Evolutionary conservation across 92 coral and sea anemone genomes (phyloP), one percentile per base, ranked within the genome.

Genomic region (Metridium senile): DNA sequence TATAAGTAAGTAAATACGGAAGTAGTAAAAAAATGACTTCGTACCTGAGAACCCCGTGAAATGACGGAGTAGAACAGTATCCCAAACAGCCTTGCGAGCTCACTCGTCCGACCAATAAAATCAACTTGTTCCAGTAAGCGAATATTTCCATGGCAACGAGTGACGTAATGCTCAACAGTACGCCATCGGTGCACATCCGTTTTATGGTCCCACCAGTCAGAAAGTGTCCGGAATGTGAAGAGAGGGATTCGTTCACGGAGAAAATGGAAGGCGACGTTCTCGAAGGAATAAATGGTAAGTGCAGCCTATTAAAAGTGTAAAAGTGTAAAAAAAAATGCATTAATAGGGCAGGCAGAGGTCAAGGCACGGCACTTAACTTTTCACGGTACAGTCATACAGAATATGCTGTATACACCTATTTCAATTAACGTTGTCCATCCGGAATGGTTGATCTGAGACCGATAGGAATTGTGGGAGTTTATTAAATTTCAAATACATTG

Each of bases 181-280:
- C 97, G 87, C 99, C 99, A 95, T 34, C 97, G 84, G 66, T 92
- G 78, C 10, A 89, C 77, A 51, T 91, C 90, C 32, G 89, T 83
- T 75, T 90, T 86, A 56, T 92, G 99, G 66, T 95, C 97, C 99
- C 99, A 95, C 99, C 99, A 95, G 67, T 88, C 93, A 31, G 99
- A 82, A 17, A 95, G 80, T 26, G 92, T 78, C 47, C 93, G 95
- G 77, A 71, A 92, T 34, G 99, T 82, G 89, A 79, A 95, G 69
- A 95, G 91, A 59, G 99, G 99, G 28, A 95, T 81, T 20, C 99
- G 91, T 53, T 89, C 96, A 67, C 92, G 99, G 28, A 95, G 96
- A 30, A 95, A 95, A 82, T 95, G 99, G 66, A 87, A 95, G 6
- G 93, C 89, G 18, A 95, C 87, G 74, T 95, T 95, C 80, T 95